Conservation (phyloP, 2,888 invertebrate genomes). For the Pollenia griseotomentosa region DNA sequence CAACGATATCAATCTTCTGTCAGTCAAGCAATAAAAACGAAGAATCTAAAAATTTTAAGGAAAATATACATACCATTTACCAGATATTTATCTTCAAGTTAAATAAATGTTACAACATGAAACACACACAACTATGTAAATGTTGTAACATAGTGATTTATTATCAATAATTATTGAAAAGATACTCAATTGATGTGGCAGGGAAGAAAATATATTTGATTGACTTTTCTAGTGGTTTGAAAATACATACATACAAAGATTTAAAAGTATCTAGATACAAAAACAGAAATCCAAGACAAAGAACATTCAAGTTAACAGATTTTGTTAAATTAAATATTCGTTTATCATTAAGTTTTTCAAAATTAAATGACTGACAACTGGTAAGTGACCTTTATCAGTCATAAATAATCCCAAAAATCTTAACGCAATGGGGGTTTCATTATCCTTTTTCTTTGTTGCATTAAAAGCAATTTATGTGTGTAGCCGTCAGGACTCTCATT, state of each 20-base stretch:
- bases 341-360: neutral
- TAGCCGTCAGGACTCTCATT: neutral
- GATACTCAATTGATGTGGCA: neutral
- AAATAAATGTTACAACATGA: conserved; percentile 33
- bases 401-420: conserved; percentile 6
- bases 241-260: neutral
- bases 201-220: conserved; percentile 17
- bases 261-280: neutral
- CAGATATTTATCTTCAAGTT: conserved; percentile 51
- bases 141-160: conserved; percentile 31
- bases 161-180: conserved; percentile 34
- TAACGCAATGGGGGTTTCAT: conserved; percentile 24
- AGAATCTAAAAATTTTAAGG: neutral
- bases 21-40: neutral
- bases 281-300: neutral
- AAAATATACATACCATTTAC: neutral
- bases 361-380: conserved; percentile 25
- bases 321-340: conserved; percentile 30
- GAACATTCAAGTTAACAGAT: neutral
- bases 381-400: neutral
- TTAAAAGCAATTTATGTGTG: neutral
- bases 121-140: conserved; percentile 1
- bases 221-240: neutral
- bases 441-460: neutral
- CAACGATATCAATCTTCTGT: conserved; percentile 22